Conservation (phyloP, 2,113 vertebrate genomes). For the Osmerus eperlanus region DNA sequence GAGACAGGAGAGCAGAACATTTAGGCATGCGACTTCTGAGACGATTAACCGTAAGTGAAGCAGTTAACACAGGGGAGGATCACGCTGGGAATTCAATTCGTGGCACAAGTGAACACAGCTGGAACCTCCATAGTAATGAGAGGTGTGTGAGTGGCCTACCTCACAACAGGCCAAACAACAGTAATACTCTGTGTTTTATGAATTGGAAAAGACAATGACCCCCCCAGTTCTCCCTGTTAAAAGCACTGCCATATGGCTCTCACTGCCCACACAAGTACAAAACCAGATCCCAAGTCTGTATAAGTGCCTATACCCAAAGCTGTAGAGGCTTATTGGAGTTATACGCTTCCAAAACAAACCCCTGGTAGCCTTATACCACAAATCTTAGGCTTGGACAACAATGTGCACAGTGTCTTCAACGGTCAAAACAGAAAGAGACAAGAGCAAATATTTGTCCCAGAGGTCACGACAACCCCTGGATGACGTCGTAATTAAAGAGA, state of each 20-base stretch:
- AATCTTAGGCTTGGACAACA: slow-evolving; percentile 7
- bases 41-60: background rate
- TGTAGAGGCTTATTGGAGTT: slow-evolving; percentile 5
- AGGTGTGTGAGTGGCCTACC: background rate
- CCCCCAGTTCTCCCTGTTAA: background rate
- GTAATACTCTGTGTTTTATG: slow-evolving; percentile 14
- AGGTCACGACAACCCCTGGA: slow-evolving; percentile 3
- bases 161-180: background rate
- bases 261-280: slow-evolving; percentile 12
- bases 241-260: background rate
- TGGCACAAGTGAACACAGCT: slow-evolving; percentile 4
- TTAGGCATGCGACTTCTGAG: slow-evolving; percentile 1
- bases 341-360: slow-evolving; percentile 3
- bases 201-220: slow-evolving; percentile 10
- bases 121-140: background rate
- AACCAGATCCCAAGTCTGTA: slow-evolving; percentile 3
- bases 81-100: slow-evolving; percentile 14
- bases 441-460: slow-evolving; percentile 1
- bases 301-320: background rate
- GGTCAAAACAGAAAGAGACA: background rate
- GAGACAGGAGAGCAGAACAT: background rate
- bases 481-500: slow-evolving; percentile 6
- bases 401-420: background rate
- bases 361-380: background rate
- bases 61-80: slow-evolving; percentile 1